Base-by-base conservation (phyloP, 1,140 invertebrate genomes). In the Dryas iulia region DNA sequence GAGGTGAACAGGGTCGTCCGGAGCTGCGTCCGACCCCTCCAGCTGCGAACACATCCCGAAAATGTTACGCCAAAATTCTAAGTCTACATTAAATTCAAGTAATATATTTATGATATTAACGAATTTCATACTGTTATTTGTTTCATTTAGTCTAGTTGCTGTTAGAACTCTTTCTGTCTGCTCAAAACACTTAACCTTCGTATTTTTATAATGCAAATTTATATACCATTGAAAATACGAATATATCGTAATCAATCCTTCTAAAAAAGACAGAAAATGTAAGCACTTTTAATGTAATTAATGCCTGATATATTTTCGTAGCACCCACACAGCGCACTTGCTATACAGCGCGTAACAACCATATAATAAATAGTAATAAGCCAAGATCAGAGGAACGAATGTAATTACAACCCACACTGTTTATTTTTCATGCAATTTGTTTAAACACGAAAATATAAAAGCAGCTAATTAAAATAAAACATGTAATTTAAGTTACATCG, bases 1-100 rank as follows among this genome's bases (percentile, higher is more conserved):
- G 97, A 97, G 96, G 96, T 97, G 96, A 97, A 97, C 94, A 97
- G 96, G 90, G 96, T 97, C 95, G 96, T 97, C 95, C 96, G 94
- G 93, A 96, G 95, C 94, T 97, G 97, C 93, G 95, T 95, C 95
- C 95, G 95, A 92, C 95, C 96, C 95, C 96, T 97, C 97, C 96
- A 97, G 76, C 96, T 92, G 76, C 23, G 79, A 64, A 30, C 7
- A 21, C 14, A 21, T 47, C 39, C 18, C 0, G 6, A 39, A 47
- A 47, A 47, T 14, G 1, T 12, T 39, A 8, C n/a, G 14, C n/a
- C n/a, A n/a, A n/a, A n/a, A n/a, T n/a, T n/a, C n/a, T n/a, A n/a
- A n/a, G n/a, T n/a, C n/a, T n/a, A n/a, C n/a, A n/a, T n/a, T n/a
- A n/a, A n/a, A n/a, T n/a, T n/a, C n/a, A n/a, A n/a, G n/a, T n/a